phyloP scores from a whole-genome alignment of 2,888 invertebrate species.

The Drosophila rubida region DNA sequence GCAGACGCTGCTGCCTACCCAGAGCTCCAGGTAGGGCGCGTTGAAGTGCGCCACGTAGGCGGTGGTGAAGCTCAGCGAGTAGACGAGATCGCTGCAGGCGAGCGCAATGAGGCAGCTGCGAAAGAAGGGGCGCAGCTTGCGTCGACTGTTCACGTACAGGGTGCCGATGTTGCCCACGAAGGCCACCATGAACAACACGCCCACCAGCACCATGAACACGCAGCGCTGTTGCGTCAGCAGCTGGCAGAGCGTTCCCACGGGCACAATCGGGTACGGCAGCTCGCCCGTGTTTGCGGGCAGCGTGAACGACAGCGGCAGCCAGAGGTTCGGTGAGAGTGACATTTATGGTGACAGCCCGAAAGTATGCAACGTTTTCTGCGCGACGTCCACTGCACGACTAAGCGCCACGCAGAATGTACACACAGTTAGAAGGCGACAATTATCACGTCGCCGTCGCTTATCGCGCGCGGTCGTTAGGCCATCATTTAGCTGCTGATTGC shows the following conservation, averaged over 20 bases:
- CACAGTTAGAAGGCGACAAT: constrained; percentile 27
- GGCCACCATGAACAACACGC: constrained; percentile 59
- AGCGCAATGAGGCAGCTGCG: constrained; percentile 86
- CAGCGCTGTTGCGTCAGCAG: constrained; percentile 48
- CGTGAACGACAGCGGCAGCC: constrained; percentile 25
- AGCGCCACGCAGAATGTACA: constrained; percentile 1
- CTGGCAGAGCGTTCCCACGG: constrained; percentile 56
- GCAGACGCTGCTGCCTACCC: constrained; percentile 81
- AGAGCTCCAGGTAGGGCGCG: constrained; percentile 73
- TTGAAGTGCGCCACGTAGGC: constrained; percentile 79
- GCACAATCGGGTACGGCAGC: constrained; percentile 48
- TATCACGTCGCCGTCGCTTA: constrained; percentile 49
- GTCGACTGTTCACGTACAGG: constrained; percentile 75
- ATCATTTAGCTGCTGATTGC: constrained; percentile 41
- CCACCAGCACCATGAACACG: constrained; percentile 58
- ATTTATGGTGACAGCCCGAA: constrained; percentile 46
- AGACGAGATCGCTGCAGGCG: constrained; percentile 85
- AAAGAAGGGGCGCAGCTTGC: constrained; percentile 86
- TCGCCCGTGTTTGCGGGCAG: background rate
- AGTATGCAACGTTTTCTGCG: constrained; percentile 54
- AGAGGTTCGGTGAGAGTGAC: constrained; percentile 19
- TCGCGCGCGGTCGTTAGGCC: constrained; percentile 40
- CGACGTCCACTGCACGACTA: constrained; percentile 31
- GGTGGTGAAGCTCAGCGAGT: constrained; percentile 67
- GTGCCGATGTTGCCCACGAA: constrained; percentile 74